A percentile compares a stretch with the other conserved stretches of the same genome.
These are phyloP conservation scores for Hylyphantes graminicola DNA, from an alignment of 1,140 invertebrate species.

Conservation along the genomic window DNA sequence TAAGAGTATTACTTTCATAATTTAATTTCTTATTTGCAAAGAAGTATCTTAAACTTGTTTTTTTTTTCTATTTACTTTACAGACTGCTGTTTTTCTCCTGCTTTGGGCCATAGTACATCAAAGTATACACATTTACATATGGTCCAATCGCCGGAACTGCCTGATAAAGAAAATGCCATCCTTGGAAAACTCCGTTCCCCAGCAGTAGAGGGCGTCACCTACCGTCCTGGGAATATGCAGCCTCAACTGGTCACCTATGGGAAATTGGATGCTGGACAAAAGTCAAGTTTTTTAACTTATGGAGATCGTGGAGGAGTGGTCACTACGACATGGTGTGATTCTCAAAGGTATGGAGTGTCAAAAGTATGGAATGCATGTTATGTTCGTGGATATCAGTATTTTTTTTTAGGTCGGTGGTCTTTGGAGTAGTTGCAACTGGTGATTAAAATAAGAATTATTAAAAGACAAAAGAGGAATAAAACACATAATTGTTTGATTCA, in stretches of 20 bases:
- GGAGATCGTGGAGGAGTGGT: background rate
- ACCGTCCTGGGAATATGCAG: background rate
- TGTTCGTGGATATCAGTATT: background rate
- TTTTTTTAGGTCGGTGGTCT: background rate
- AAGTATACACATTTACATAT: background rate
- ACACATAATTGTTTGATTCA: background rate
- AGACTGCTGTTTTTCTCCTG: no score
- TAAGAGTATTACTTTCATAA: no score
- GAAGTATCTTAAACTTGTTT: no score
- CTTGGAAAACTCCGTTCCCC: conserved; percentile 2
- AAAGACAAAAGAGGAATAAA: background rate
- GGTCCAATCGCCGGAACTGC: conserved; percentile 33
- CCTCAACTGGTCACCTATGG: conserved; percentile 29
- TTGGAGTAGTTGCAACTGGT: background rate
- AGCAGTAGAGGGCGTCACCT: conserved; percentile 23
- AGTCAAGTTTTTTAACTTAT: background rate
- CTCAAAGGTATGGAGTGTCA: no score
- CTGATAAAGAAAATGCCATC: background rate
- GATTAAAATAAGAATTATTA: background rate
- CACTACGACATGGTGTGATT: no score
- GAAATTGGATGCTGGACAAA: conserved; percentile 4
- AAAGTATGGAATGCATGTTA: background rate
- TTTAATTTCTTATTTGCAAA: no score
- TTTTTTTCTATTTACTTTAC: no score
- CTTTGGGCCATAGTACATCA: no score